A percentile compares a stretch with the other conserved stretches of the same genome.
These are phyloP conservation scores for Channa maculata DNA, from an alignment of 2,113 vertebrate genomes.

Conservation along the genomic window DNA sequence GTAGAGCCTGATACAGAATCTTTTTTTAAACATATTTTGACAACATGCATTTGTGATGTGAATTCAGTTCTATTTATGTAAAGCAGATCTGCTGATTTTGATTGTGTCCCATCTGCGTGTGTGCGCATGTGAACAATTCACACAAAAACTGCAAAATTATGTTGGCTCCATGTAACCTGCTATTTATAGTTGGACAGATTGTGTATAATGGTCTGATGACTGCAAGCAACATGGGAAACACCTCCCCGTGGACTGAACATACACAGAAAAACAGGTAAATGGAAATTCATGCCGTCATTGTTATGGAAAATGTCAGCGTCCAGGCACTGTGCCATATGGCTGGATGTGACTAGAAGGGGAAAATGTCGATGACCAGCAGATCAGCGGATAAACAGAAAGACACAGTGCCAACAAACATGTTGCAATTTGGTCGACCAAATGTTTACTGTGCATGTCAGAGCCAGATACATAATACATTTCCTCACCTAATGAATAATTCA, in stretches of 20 bases:
- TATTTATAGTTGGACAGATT: conserved; percentile 58
- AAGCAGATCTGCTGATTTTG: neutral
- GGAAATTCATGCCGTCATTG: conserved; percentile 71
- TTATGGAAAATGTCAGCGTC: conserved; percentile 74
- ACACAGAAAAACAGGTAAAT: conserved; percentile 59
- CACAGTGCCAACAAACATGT: conserved; percentile 59
- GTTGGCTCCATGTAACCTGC: conserved; percentile 17
- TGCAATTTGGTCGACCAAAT: conserved; percentile 77
- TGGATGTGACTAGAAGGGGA: conserved; percentile 59
- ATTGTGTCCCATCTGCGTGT: conserved; percentile 13
- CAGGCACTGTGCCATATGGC: conserved; percentile 76
- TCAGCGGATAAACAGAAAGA: conserved; percentile 56
- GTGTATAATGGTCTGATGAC: conserved; percentile 35
- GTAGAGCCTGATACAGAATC: too few species aligned
- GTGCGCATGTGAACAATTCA: neutral
- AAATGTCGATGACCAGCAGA: conserved; percentile 57
- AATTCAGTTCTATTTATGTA: neutral
- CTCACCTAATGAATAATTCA: conserved; percentile 67
- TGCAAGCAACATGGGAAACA: conserved; percentile 45
- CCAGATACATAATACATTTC: conserved; percentile 58
- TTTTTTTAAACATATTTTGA: too few species aligned
- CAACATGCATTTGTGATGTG: too few species aligned
- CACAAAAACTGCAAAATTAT: conserved; percentile 29
- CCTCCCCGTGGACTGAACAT: conserved; percentile 34
- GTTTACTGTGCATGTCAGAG: conserved; percentile 65